phyloP scores from a whole-genome alignment of 2,888 invertebrate species.

The Scelioninae gen. 2 region DNA sequence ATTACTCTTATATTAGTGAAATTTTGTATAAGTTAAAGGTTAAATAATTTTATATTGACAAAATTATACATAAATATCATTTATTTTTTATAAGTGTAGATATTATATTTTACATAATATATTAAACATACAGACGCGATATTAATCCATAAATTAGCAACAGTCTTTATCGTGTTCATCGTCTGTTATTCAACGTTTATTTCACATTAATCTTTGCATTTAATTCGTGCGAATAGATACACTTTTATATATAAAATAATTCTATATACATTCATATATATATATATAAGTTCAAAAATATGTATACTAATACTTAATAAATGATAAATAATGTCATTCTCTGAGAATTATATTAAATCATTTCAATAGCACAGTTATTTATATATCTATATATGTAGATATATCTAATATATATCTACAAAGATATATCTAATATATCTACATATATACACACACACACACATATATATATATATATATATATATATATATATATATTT shows the following conservation, averaged over 20 bases:
- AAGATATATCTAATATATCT: too few species aligned
- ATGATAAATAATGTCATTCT: too few species aligned
- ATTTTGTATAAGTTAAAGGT: background rate
- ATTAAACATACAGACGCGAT: conserved; percentile 48
- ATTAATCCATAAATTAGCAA: conserved; percentile 61
- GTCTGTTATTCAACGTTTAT: conserved; percentile 67
- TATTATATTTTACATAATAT: conserved; percentile 47
- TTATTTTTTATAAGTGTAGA: conserved; percentile 41
- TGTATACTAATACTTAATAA: too few species aligned
- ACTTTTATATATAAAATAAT: too few species aligned
- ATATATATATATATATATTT: conserved; percentile 64
- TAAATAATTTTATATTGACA: background rate
- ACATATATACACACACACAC: too few species aligned
- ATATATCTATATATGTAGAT: conserved; percentile 62
- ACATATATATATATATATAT: conserved; percentile 69
- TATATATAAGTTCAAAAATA: too few species aligned
- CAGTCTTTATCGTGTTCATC: conserved; percentile 73
- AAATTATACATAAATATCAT: conserved; percentile 49
- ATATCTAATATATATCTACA: background rate
- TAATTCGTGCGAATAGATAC: conserved; percentile 71
- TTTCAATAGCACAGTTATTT: too few species aligned
- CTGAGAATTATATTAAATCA: too few species aligned
- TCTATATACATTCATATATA: too few species aligned
- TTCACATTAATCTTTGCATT: conserved; percentile 68
- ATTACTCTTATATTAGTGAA: too few species aligned